Evolutionary conservation across 2,797 vertebrate genomes (phyloP).

Genomic region (Sebastes taczanowskii): DNA sequence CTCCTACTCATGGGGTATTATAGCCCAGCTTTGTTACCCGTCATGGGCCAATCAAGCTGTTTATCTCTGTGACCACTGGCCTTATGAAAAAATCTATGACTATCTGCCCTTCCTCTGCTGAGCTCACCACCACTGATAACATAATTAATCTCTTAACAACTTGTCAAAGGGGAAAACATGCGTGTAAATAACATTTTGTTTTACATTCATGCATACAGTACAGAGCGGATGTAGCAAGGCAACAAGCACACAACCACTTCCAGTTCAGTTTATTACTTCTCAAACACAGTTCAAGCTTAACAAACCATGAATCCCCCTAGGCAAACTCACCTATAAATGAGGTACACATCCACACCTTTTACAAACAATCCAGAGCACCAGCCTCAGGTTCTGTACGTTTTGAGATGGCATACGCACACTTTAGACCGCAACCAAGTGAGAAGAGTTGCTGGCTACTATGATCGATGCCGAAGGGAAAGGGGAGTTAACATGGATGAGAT

Average conservation of each 20-base stretch:
- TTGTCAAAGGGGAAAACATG: not conserved
- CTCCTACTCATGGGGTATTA: conserved; percentile 84
- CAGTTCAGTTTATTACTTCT: not conserved
- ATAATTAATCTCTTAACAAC: not conserved
- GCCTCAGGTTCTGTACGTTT: not conserved
- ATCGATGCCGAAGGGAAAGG: not conserved
- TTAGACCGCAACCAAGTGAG: not conserved
- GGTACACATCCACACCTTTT: not conserved
- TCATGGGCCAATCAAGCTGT: conserved; percentile 46
- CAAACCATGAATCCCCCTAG: not conserved
- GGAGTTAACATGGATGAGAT: not conserved
- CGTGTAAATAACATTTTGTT: not conserved
- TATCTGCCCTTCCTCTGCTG: conserved; percentile 35
- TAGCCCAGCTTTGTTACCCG: conserved; percentile 87
- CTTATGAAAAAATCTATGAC: conserved; percentile 22
- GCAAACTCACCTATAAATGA: conserved; percentile 15
- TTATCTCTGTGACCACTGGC: conserved; percentile 41
- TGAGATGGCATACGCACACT: not conserved
- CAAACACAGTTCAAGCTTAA: not conserved
- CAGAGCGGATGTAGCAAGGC: accelerated
- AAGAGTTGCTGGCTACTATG: not conserved
- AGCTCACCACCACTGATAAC: not conserved
- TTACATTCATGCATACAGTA: not conserved
- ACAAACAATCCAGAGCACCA: not conserved
- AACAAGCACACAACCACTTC: not conserved